Base-by-base conservation (phyloP, 2,797 vertebrate genomes). In the Sphaeramia orbicularis region DNA sequence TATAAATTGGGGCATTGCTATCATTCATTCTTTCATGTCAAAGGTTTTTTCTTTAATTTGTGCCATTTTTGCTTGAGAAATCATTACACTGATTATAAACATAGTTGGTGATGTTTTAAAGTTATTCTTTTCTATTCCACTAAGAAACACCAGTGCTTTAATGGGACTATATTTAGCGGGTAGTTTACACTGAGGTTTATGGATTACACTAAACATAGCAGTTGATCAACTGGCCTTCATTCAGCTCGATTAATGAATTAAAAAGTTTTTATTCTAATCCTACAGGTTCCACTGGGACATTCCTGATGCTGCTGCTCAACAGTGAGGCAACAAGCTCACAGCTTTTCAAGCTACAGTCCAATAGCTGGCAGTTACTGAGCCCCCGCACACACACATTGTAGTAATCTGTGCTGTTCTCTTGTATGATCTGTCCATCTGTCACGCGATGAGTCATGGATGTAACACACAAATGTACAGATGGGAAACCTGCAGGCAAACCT, bases 361-460 rank as follows among this genome's bases (percentile, higher is more conserved):
- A 19, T 64, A 72, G 71, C 61, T 43, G 70, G 67, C 58, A 11
- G 43, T 37, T 10, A 62, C 52, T 24, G 61, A 78, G 80, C 19
- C 38, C 27, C 18, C 36, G 16, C 37, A 51, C 27, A 51, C 27
- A 40, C 56, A 61, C 4, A 54, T 38, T 4, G 27, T 36, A 55
- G 50, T 86, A 91, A 88, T 89, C 86, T 87, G 75, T 72, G 78
- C 72, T 84, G 56, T 76, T 75, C 67, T 76, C 75, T 76, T 64
- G 61, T 73, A 53, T 45, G 64, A 86, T 74, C 75, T 53, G 76
- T 68, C 81, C 82, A 87, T 87, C 86, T 90, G 86, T 73, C 89
- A 76, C 15, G 6, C 67, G 45, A 59, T 12, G 18, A 71, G 60
- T 68, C 67, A 53, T 16, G 6, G 38, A 70, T 13, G 60, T n/a